phyloP scores from a whole-genome alignment of 2,888 invertebrate species.

The Athalia rosae region DNA sequence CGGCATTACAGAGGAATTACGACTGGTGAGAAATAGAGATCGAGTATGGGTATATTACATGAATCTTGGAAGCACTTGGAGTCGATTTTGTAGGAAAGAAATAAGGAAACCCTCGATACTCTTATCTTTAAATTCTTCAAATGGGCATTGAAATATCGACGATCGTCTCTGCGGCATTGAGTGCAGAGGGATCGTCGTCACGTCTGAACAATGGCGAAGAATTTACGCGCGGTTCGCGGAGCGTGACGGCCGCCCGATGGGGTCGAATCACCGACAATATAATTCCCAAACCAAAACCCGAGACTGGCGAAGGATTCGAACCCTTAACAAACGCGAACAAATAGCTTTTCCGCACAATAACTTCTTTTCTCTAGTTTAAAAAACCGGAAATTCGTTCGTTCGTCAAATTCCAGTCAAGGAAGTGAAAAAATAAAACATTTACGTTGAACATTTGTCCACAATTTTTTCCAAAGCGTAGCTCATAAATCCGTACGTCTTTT shows the following conservation, averaged over 20 bases:
- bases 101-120: not conserved
- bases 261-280: constrained; percentile 43
- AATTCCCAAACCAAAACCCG: constrained; percentile 43
- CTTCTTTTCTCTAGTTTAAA: too few species aligned
- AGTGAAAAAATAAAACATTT: too few species aligned
- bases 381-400: too few species aligned
- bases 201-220: constrained; percentile 44
- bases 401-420: too few species aligned
- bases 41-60: not conserved
- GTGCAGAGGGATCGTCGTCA: constrained; percentile 42
- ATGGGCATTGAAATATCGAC: constrained; percentile 37
- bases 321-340: constrained; percentile 1
- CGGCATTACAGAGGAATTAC: not conserved
- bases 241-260: constrained; percentile 41
- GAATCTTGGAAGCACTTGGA: not conserved
- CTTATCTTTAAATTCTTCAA: constrained; percentile 32
- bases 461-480: too few species aligned
- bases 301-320: constrained; percentile 34
- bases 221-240: constrained; percentile 41
- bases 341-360: not conserved
- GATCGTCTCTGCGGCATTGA: constrained; percentile 34
- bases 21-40: not conserved
- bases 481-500: too few species aligned
- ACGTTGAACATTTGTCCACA: too few species aligned
- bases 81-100: not conserved